phyloP scores from a whole-genome alignment of 2,113 vertebrate genomes.

The Urocynchramus pylzowi region DNA sequence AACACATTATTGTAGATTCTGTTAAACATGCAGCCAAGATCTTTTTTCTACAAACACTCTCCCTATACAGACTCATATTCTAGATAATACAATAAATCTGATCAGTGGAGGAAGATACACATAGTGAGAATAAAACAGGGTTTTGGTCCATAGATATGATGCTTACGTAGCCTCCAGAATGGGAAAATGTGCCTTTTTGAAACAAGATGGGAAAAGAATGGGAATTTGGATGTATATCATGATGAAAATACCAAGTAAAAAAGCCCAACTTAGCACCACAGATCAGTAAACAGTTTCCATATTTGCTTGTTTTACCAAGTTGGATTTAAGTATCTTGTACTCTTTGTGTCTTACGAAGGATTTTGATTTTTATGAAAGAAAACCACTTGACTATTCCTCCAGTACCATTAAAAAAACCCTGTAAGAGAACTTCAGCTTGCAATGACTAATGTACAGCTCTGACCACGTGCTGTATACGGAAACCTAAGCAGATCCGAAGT shows the following conservation, averaged over 20 bases:
- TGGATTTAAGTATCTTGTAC: background rate
- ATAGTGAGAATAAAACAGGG: background rate
- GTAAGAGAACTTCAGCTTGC: background rate
- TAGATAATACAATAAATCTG: background rate
- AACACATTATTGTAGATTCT: background rate
- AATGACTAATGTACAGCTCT: fast-evolving
- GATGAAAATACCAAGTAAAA: background rate
- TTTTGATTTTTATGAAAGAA: background rate
- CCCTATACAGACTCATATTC: background rate
- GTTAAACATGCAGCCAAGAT: background rate
- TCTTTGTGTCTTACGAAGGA: background rate
- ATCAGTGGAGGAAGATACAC: background rate
- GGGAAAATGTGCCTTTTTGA: background rate
- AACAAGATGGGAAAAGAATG: background rate
- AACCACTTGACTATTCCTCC: background rate
- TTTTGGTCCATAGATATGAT: background rate
- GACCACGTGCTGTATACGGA: background rate
- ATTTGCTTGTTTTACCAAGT: background rate
- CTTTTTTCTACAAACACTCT: background rate
- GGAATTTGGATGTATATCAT: background rate
- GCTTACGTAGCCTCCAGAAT: background rate
- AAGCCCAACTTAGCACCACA: background rate
- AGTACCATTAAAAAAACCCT: background rate
- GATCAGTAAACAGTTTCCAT: background rate
- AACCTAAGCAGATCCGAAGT: background rate